These are phyloP conservation scores for Hippasteria phrygiana DNA, from an alignment of 53 echinoderm and acorn worm species.

Conservation along the genomic window DNA sequence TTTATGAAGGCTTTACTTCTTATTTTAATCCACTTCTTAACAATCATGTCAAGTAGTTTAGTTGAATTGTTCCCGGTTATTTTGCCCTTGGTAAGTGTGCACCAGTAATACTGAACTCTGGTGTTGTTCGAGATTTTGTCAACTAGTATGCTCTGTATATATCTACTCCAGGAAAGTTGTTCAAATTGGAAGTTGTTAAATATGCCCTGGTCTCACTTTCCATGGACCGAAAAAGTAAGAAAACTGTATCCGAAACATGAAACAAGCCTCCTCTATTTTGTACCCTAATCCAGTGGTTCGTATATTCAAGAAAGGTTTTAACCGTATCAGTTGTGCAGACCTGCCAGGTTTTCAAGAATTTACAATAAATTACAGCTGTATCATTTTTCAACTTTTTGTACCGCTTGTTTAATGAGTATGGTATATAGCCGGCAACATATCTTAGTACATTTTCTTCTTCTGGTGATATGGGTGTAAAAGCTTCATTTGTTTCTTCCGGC, in stretches of 20 bases:
- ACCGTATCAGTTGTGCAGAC: not conserved
- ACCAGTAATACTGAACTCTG: not conserved
- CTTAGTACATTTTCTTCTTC: conserved; percentile 30
- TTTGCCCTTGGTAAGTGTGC: not conserved
- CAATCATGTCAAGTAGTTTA: not conserved
- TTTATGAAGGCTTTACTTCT: conserved; percentile 23
- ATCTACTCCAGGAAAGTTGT: not conserved
- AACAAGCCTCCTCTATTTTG: conserved; percentile 46
- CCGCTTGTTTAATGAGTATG: not conserved
- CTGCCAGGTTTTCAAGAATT: conserved; percentile 36
- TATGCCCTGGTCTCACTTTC: not conserved
- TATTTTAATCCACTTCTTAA: conserved; percentile 31
- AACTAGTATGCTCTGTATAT: not conserved
- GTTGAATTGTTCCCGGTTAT: not conserved
- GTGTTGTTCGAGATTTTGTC: not conserved
- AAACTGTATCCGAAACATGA: conserved; percentile 28
- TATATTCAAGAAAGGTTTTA: conserved; percentile 29
- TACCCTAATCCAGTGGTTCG: conserved; percentile 26
- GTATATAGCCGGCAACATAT: conserved; percentile 39
- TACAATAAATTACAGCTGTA: not conserved
- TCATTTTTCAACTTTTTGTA: not conserved
- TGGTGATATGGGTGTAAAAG: not conserved
- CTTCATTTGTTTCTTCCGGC: conserved; percentile 7
- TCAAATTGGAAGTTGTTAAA: conserved; percentile 43
- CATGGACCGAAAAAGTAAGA: conserved; percentile 16